phyloP scores from a whole-genome alignment of 1,140 invertebrate species.

The Sminthurinus signatus region DNA sequence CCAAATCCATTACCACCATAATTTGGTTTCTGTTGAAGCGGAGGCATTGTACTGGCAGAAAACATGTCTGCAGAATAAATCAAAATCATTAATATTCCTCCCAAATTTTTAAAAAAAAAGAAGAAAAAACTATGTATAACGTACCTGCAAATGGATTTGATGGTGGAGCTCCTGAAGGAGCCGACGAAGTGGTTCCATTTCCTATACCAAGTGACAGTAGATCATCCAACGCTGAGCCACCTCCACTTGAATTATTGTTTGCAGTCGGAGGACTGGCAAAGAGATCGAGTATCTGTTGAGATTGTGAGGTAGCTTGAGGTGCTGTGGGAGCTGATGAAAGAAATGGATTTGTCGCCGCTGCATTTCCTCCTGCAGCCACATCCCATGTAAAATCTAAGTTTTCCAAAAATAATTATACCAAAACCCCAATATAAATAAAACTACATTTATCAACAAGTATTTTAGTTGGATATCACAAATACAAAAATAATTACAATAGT shows the following conservation, averaged over 20 bases:
- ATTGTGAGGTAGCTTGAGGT: constrained; percentile 45
- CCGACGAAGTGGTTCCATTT: not conserved
- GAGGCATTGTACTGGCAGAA: constrained; percentile 48
- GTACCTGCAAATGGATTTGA: constrained; percentile 84
- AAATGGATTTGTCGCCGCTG: constrained; percentile 44
- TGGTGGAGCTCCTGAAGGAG: constrained; percentile 21
- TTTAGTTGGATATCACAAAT: too few relatives aligned
- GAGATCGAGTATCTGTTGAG: constrained; percentile 67
- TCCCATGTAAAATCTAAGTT: constrained; percentile 43
- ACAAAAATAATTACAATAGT: too few relatives aligned
- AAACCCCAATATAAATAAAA: too few relatives aligned
- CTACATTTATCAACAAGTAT: too few relatives aligned
- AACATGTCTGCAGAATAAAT: too few relatives aligned
- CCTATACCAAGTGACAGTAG: constrained; percentile 28
- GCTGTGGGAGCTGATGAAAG: constrained; percentile 23
- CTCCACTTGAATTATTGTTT: constrained; percentile 26
- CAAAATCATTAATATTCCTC: too few relatives aligned
- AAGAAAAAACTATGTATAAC: too few relatives aligned
- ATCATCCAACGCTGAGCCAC: constrained; percentile 38
- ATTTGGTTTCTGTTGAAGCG: constrained; percentile 30
- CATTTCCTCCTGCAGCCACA: constrained; percentile 64
- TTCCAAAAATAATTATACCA: not conserved
- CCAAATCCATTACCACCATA: constrained; percentile 35
- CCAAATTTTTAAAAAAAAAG: too few relatives aligned
- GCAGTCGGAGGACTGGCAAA: constrained; percentile 52